Evolutionary conservation across 2,888 invertebrate genomes (phyloP), one percentile per base, ranked within the genome.

Genomic region (Drosophila niveifrons): DNA sequence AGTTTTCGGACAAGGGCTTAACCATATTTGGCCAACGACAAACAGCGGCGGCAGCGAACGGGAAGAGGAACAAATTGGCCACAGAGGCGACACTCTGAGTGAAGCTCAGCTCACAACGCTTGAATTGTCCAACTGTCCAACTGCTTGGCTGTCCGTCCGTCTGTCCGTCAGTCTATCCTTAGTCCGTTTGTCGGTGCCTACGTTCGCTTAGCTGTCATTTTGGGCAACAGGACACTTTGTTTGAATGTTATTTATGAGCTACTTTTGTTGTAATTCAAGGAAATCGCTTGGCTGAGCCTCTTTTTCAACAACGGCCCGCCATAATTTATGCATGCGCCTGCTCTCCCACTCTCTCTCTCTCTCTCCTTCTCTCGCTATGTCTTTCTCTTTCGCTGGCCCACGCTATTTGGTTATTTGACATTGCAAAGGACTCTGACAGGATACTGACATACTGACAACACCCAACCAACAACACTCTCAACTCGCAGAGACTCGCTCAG

Each of bases 231-330:
- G 81, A 84, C 85, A 82, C 82, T 82, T 82, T 81, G 85, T 82
- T 82, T 82, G 78, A 84, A 81, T 82, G 78, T 82, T 82, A 82
- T 87, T 82, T 82, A 87, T 82, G 82, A 75, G 78, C 70, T 75
- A 75, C 82, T 84, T 82, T 82, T 88, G 73, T 82, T 81, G 88
- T 84, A 84, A 84, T 84, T 88, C 85, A 84, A 85, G 88, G 71
- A 82, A 88, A 82, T 88, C 85, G 79, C 67, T 66, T 73, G 55
- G 59, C 69, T 68, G 65, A 73, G 66, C 56, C 67, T 66, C 65
- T 69, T 75, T 79, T 66, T 72, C 70, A 66, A 72, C 61, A 46
- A 67, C 39, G 29, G 46, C 28, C 52, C 55, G 46, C 55, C 69
- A 82, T 82, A 78, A 87, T 85, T 88, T 88, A 83, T 82, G 69